phyloP scores from a whole-genome alignment of 2,888 invertebrate species.

The Oeneis ivallda region DNA sequence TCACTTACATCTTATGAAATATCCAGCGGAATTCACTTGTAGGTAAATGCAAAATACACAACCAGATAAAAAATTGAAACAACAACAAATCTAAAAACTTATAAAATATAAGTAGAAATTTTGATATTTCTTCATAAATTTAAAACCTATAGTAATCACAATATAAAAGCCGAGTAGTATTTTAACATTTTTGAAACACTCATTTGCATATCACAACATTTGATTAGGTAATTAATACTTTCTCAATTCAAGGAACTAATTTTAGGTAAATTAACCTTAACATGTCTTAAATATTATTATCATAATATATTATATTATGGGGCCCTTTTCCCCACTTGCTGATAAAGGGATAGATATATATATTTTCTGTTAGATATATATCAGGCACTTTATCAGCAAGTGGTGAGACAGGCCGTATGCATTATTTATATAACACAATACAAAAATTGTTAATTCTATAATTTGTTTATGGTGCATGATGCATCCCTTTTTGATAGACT shows the following conservation, averaged over 20 bases:
- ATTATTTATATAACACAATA: neutral
- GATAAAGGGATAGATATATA: too few relatives aligned
- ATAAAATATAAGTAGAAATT: neutral
- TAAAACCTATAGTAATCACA: neutral
- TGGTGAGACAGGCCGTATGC: too few relatives aligned
- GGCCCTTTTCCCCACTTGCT: too few relatives aligned
- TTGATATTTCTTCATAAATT: neutral
- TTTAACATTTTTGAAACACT: neutral
- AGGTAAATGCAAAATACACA: slow-evolving; percentile 6
- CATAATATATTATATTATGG: too few relatives aligned
- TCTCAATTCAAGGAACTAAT: slow-evolving; percentile 8
- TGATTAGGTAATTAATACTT: slow-evolving; percentile 17
- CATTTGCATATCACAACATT: neutral
- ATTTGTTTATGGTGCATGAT: neutral
- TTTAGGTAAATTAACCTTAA: neutral
- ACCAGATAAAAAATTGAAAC: neutral
- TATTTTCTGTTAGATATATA: too few relatives aligned
- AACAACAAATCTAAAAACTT: neutral
- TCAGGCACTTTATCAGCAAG: too few relatives aligned
- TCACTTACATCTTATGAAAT: neutral
- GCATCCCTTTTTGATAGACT: neutral
- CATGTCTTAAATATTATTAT: neutral
- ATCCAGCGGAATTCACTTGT: neutral
- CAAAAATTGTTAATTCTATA: neutral
- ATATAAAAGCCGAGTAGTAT: neutral